phyloP scores from a whole-genome alignment of 2,113 vertebrate genomes.

The Tamias sibiricus region DNA sequence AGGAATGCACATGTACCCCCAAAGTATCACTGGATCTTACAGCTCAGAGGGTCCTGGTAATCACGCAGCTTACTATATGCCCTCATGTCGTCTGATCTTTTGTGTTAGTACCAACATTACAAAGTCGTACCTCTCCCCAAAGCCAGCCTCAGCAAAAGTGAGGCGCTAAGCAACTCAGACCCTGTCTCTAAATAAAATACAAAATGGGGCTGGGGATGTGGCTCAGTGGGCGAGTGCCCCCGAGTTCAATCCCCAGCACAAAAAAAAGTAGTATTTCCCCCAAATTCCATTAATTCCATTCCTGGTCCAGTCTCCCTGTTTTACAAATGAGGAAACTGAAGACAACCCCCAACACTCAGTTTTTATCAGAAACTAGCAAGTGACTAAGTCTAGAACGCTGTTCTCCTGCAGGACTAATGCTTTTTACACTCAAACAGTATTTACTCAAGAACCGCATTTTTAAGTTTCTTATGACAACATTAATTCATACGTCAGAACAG shows the following conservation, averaged over 20 bases:
- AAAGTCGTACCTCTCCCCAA: background rate
- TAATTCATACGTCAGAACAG: background rate
- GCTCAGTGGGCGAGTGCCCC: too few relatives aligned
- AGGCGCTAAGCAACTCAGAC: too few relatives aligned
- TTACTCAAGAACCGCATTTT: background rate
- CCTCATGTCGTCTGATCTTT: background rate
- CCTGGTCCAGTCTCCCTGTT: background rate
- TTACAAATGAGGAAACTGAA: background rate
- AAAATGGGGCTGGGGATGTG: too few relatives aligned
- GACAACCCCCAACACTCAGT: background rate
- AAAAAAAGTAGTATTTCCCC: background rate
- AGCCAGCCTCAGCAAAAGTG: too few relatives aligned
- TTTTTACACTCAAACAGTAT: too few relatives aligned
- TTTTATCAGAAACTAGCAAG: too few relatives aligned
- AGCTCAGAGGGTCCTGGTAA: background rate
- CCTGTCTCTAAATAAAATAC: too few relatives aligned
- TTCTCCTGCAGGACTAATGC: background rate
- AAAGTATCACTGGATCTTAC: background rate
- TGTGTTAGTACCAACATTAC: background rate
- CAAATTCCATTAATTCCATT: background rate
- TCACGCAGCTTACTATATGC: background rate
- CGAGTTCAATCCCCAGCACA: too few relatives aligned
- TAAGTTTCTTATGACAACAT: background rate
- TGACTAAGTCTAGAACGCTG: background rate
- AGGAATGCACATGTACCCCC: background rate